Evolutionary conservation across 2,888 invertebrate species (phyloP), one percentile per base, ranked within the genome.

Genomic region (Drosophila longiperda): DNA sequence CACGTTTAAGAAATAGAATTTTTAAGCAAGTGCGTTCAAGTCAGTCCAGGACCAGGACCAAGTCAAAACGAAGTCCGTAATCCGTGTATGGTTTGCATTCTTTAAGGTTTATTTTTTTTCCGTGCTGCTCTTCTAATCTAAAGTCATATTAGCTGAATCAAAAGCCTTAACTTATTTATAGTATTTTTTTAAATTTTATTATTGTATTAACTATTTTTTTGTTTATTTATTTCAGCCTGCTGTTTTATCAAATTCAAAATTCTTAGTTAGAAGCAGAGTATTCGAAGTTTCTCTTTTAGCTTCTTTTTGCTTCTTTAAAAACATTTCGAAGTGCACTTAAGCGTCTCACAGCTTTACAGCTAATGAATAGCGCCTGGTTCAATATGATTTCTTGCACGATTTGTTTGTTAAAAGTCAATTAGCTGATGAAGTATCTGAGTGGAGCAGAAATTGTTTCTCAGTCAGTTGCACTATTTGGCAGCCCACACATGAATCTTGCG

Each of bases 311-410:
- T n/a, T 36, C 15, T 29, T 15, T 38, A 1, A 9, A 15, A 49
- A 23, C 34, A 55, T n/a, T 66, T 70, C 7, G 23, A 70, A 74
- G 74, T 69, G 70, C 72, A 71, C 61, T 59, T 73, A 67, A 74
- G 67, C 73, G 80, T 71, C 60, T 73, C 69, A 72, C 55, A 57
- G 79, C 67, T 68, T 73, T 63, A 58, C 49, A 71, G 55, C 83
- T 86, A 90, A 88, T 83, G 86, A 90, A 87, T 87, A 61, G 71
- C 61, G 66, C 59, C 54, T 48, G 54, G 86, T 83, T 90, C 89
- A 89, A 90, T 86, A 89, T 87, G 89, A 87, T 89, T 87, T 90
- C 89, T 81, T 83, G 89, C 89, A 90, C 89, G 90, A 88, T 88
- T 86, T 89, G 90, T 90, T 89, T 83, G 89, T 90, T 87, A 90